These are phyloP conservation scores for Odocoileus hemionus DNA, from an alignment of 2,113 vertebrate species.

Conservation along the genomic window DNA sequence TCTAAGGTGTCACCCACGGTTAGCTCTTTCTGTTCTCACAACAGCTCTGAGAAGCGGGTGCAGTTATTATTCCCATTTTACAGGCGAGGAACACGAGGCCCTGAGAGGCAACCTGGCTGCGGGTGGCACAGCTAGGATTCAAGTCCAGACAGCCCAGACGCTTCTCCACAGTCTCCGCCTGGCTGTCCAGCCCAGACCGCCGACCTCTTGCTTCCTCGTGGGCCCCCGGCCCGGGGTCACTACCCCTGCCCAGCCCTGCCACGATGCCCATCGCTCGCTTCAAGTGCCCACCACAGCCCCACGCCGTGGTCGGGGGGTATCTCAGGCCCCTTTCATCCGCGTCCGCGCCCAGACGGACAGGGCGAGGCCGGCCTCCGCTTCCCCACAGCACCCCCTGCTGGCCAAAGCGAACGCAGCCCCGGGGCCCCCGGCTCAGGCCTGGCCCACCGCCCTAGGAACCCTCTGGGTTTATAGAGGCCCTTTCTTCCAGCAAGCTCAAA, in stretches of 20 bases:
- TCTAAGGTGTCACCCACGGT: not conserved
- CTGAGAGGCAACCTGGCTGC: not conserved
- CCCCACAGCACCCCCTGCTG: slow-evolving; percentile 43
- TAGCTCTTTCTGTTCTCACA: rapidly evolving
- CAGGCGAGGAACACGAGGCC: not conserved
- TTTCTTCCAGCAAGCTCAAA: slow-evolving; percentile 57
- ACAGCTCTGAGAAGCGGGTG: not conserved
- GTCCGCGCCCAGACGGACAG: not conserved
- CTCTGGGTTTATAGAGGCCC: slow-evolving; percentile 38
- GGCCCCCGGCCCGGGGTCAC: not conserved
- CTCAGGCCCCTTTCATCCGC: not conserved
- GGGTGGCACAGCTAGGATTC: not conserved
- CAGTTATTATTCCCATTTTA: not conserved
- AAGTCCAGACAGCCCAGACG: not conserved
- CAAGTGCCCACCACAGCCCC: not conserved
- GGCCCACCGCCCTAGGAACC: slow-evolving; percentile 23
- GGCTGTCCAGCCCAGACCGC: not conserved
- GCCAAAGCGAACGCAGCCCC: not conserved
- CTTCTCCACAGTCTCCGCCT: rapidly evolving
- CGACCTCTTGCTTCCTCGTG: not conserved
- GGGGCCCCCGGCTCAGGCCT: rapidly evolving
- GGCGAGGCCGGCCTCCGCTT: not conserved
- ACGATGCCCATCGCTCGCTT: not conserved
- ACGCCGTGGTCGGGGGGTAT: not conserved
- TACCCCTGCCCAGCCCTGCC: rapidly evolving